phyloP scores from a whole-genome alignment of 2,888 invertebrate species.

The Meteorus cinctellus region DNA sequence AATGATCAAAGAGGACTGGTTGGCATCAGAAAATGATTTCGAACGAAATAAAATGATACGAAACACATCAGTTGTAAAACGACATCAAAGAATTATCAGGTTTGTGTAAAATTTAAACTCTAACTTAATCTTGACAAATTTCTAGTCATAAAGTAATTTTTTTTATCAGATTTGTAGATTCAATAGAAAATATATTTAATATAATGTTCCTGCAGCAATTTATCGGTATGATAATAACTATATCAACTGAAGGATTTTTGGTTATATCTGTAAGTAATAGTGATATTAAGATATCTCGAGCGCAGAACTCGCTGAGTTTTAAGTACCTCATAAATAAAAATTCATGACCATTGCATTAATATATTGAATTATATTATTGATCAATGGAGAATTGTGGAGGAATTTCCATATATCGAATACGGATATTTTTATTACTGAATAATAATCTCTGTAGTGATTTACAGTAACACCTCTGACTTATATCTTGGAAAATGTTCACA shows the following conservation, averaged over 20 bases:
- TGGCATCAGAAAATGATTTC: slow-evolving; percentile 27
- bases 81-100: slow-evolving; percentile 19
- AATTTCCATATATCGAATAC: too few relatives aligned
- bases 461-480: too few relatives aligned
- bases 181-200: slow-evolving; percentile 36
- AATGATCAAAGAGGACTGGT: slow-evolving; percentile 41
- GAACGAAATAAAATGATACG: slow-evolving; percentile 45
- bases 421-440: too few relatives aligned
- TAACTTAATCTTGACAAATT: too few relatives aligned
- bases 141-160: too few relatives aligned
- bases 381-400: neutral
- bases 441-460: too few relatives aligned
- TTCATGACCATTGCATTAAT: too few relatives aligned
- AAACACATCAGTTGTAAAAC: slow-evolving; percentile 28
- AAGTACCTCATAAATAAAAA: too few relatives aligned
- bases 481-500: too few relatives aligned
- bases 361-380: neutral
- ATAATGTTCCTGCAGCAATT: slow-evolving; percentile 39
- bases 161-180: slow-evolving; percentile 25
- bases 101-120: neutral
- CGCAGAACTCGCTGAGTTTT: too few relatives aligned
- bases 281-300: too few relatives aligned
- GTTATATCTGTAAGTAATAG: slow-evolving; percentile 36
- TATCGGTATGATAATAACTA: slow-evolving; percentile 15
- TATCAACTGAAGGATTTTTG: slow-evolving; percentile 36